Evolutionary conservation across 2,888 invertebrate species (phyloP).

Genomic region (Synanthedon vespiformis): DNA sequence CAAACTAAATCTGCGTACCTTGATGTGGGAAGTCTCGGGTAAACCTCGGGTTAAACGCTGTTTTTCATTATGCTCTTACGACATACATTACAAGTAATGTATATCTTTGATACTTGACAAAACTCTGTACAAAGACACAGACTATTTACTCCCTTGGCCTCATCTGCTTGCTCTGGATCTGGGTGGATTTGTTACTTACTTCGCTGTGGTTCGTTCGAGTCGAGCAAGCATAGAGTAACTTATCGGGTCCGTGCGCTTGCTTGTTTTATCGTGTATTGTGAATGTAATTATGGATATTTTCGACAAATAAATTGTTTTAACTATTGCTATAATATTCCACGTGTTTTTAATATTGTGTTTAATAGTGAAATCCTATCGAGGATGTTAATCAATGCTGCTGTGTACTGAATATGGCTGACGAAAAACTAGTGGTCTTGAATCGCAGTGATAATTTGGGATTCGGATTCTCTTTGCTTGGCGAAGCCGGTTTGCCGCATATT

Average conservation of each 20-base stretch:
- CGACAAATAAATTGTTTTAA: slow-evolving; percentile 9
- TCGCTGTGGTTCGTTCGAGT: too few relatives aligned
- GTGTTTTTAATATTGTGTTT: slow-evolving; percentile 37
- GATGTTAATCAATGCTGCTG: slow-evolving; percentile 62
- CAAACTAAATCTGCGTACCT: too few relatives aligned
- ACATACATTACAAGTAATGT: too few relatives aligned
- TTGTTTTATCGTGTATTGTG: slow-evolving; percentile 42
- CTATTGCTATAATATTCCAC: slow-evolving; percentile 12
- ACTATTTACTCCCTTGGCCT: too few relatives aligned
- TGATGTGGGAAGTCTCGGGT: too few relatives aligned
- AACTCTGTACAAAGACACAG: too few relatives aligned
- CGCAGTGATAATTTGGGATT: slow-evolving; percentile 89
- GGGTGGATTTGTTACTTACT: not conserved
- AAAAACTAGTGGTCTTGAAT: slow-evolving; percentile 88
- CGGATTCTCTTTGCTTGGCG: slow-evolving; percentile 91
- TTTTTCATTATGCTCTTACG: too few relatives aligned
- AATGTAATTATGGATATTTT: slow-evolving; percentile 36
- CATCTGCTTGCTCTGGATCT: too few relatives aligned
- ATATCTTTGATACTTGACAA: too few relatives aligned
- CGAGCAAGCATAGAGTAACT: too few relatives aligned
- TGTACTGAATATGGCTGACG: slow-evolving; percentile 84
- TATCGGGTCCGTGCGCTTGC: slow-evolving; percentile 59
- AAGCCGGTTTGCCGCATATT: slow-evolving; percentile 92
- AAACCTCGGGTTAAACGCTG: too few relatives aligned
- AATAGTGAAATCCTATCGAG: slow-evolving; percentile 43